Conservation (phyloP, 2,797 vertebrate genomes). For the Spatula clypeata region DNA sequence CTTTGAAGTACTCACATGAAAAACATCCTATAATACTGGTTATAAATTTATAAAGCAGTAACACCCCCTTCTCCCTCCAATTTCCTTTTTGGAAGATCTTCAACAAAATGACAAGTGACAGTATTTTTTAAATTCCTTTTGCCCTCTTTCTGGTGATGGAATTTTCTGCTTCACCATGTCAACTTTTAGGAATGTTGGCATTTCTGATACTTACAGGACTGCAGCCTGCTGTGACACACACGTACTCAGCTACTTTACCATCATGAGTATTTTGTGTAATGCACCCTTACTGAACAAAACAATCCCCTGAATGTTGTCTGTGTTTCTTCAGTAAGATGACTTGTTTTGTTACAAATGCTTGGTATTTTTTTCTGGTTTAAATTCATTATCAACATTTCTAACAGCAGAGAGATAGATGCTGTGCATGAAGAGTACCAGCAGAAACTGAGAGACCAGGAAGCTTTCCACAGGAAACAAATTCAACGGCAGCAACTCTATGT, state of each 20-base stretch:
- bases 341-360: background rate
- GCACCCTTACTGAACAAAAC: background rate
- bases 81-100: background rate
- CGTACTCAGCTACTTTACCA: background rate
- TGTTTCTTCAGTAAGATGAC: background rate
- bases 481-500: constrained; percentile 88
- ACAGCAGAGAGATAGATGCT: constrained; percentile 77
- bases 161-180: background rate
- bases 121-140: background rate
- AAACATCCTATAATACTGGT: background rate
- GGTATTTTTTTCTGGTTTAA: constrained; percentile 15
- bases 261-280: background rate
- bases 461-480: constrained; percentile 81
- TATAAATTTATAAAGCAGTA: background rate
- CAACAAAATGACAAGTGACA: background rate
- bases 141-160: background rate
- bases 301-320: background rate
- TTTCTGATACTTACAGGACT: background rate
- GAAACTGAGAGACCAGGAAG: constrained; percentile 75
- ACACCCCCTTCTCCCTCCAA: rapidly evolving
- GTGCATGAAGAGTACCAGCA: constrained; percentile 65
- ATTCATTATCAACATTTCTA: constrained; percentile 47
- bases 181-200: background rate
- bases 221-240: background rate
- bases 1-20: background rate